phyloP scores from a whole-genome alignment of 2,888 invertebrate species.

The Carpatolechia fugitivella region DNA sequence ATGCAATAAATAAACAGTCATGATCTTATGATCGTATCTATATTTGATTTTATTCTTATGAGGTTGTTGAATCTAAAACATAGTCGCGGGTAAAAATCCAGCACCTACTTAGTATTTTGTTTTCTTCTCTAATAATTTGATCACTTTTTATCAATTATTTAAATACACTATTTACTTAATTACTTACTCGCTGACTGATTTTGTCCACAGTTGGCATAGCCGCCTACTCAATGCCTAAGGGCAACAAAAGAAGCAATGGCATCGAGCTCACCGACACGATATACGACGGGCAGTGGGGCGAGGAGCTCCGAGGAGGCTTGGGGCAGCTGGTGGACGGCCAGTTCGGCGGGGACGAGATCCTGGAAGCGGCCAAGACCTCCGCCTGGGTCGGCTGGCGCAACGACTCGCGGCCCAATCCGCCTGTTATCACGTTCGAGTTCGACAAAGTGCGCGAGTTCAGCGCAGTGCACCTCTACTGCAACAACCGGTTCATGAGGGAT shows the following conservation, averaged over 20 bases:
- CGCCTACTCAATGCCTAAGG: slow-evolving; percentile 93
- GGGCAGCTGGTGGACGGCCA: slow-evolving; percentile 92
- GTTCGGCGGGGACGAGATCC: slow-evolving; percentile 84
- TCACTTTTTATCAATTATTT: background rate
- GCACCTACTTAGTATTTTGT: no score
- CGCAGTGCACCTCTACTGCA: slow-evolving; percentile 88
- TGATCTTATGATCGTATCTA: no score
- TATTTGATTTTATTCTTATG: no score
- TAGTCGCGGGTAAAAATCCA: no score
- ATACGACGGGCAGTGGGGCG: slow-evolving; percentile 92
- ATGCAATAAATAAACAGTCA: no score
- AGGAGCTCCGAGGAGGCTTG: slow-evolving; percentile 86
- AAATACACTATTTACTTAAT: background rate
- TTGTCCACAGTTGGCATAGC: slow-evolving; percentile 85
- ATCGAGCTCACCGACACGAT: slow-evolving; percentile 91
- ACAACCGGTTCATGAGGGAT: slow-evolving; percentile 91
- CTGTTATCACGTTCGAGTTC: slow-evolving; percentile 89
- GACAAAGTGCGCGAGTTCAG: slow-evolving; percentile 93
- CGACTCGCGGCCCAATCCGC: slow-evolving; percentile 81
- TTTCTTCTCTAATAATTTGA: no score
- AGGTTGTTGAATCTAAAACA: no score
- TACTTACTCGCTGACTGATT: background rate
- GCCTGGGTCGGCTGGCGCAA: slow-evolving; percentile 97
- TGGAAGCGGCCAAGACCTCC: slow-evolving; percentile 79
- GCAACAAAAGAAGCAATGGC: slow-evolving; percentile 88